Evolutionary conservation across 2,888 invertebrate species (phyloP), one percentile per base, ranked within the genome.

Genomic region (Leptinotarsa haldemani): DNA sequence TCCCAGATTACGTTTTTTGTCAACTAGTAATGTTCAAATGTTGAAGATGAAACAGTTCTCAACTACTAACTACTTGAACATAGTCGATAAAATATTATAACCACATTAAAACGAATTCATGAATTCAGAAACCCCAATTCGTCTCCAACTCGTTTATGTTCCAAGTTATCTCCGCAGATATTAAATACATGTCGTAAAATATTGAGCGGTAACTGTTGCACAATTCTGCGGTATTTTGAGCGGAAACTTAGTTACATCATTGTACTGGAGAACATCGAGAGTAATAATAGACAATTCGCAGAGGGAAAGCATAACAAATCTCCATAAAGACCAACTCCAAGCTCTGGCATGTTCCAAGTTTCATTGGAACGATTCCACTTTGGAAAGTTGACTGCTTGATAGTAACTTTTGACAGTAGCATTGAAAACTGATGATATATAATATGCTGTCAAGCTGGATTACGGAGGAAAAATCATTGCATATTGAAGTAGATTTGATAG

Each of bases 181-280:
- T 73, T 74, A 69, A 73, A 69, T 73, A 66, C 74, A 48, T 30
- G 68, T 65, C 40, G 63, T 73, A 66, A 71, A 71, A 69, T 71
- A 73, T 74, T 74, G 52, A 73, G 22, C 73, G 56, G 77, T 70
- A 77, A 75, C 77, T 77, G 77, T 75, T 77, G 75, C 77, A 70
- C 75, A 74, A 70, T 71, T 75, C 75, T 72, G 75, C 50, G 75
- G 65, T 58, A 65, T 71, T 71, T 74, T 70, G 66, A 72, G 70
- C 66, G 63, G 72, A 77, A 78, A 77, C 77, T 77, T 71, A 71
- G 73, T 74, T 73, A 77, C 30, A 50, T 74, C 68, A 70, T 77
- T 69, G 73, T 74, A 64, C 52, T 69, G 53, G 65, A 56, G 47
- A 61, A 94, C 74, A 70, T 71, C 69, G 74, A 73, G 74, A 74